These are phyloP conservation scores for Varanus salvator DNA, from an alignment of 2,113 vertebrate genomes.

Conservation along the genomic window DNA sequence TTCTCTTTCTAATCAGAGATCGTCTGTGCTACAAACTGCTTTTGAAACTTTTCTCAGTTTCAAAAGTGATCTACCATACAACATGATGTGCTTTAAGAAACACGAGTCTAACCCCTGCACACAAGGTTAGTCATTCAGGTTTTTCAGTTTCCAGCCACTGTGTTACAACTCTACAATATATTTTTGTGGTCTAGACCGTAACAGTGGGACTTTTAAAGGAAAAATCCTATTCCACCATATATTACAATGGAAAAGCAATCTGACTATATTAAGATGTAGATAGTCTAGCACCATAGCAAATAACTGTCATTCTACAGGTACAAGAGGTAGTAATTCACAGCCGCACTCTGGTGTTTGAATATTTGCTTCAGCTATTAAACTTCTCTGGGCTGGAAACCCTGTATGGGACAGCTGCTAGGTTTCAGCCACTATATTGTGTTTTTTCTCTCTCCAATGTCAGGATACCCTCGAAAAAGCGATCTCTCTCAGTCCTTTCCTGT, in stretches of 20 bases:
- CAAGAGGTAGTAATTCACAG: constrained; percentile 9
- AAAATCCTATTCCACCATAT: neutral
- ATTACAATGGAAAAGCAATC: neutral
- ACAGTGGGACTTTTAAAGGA: neutral
- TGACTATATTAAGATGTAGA: neutral
- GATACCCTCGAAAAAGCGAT: constrained; percentile 6
- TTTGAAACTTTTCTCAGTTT: neutral
- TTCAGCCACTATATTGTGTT: neutral
- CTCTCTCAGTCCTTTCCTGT: neutral
- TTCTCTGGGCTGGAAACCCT: neutral
- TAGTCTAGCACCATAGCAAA: constrained; percentile 6
- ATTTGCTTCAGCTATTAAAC: neutral
- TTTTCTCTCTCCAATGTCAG: neutral
- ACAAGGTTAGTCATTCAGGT: neutral
- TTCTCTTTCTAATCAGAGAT: neutral
- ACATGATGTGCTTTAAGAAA: neutral
- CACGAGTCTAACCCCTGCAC: neutral
- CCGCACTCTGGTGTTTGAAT: neutral
- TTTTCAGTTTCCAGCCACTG: neutral
- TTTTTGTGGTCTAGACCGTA: neutral
- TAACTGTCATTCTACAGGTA: neutral
- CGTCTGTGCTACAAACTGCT: neutral
- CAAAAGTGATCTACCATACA: neutral
- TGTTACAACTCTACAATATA: neutral
- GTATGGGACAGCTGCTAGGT: neutral